A percentile compares a stretch with the other conserved stretches of the same genome.
Evolutionary conservation across 2,888 invertebrate species (phyloP).

Genomic region (Chymomyza amoena): DNA sequence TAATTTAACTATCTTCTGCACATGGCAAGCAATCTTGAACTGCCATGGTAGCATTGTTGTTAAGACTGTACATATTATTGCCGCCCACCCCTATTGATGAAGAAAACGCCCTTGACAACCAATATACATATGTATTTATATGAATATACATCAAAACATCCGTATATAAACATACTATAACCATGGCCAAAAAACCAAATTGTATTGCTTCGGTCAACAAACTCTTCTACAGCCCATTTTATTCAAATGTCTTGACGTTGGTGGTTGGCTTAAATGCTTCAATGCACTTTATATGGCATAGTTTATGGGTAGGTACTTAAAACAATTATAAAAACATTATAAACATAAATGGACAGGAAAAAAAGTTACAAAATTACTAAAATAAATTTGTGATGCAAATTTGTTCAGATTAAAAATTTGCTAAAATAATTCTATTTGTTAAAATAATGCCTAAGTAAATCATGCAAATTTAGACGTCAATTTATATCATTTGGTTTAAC

Average conservation of each 20-base stretch:
- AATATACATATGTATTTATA: conserved; percentile 26
- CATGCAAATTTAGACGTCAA: too few species aligned
- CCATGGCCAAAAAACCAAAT: not conserved
- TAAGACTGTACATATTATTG: not conserved
- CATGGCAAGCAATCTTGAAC: not conserved
- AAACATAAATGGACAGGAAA: not conserved
- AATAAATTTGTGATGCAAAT: not conserved
- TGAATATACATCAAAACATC: not conserved
- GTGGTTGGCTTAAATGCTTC: not conserved
- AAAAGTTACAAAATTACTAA: not conserved
- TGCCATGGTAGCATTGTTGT: not conserved
- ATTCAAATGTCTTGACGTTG: not conserved
- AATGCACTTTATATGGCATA: not conserved
- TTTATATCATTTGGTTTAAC: too few species aligned
- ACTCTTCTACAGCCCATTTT: not conserved
- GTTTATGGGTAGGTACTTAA: not conserved
- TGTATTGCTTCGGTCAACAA: not conserved
- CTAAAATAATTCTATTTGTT: not conserved
- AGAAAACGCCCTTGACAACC: conserved; percentile 66
- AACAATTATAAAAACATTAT: too few species aligned
- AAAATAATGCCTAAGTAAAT: too few species aligned
- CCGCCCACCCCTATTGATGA: not conserved
- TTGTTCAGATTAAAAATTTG: not conserved
- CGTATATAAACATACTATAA: conserved; percentile 7
- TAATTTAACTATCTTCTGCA: not conserved